Conservation (phyloP, 2,888 invertebrate species). For the Elysia crispata region DNA sequence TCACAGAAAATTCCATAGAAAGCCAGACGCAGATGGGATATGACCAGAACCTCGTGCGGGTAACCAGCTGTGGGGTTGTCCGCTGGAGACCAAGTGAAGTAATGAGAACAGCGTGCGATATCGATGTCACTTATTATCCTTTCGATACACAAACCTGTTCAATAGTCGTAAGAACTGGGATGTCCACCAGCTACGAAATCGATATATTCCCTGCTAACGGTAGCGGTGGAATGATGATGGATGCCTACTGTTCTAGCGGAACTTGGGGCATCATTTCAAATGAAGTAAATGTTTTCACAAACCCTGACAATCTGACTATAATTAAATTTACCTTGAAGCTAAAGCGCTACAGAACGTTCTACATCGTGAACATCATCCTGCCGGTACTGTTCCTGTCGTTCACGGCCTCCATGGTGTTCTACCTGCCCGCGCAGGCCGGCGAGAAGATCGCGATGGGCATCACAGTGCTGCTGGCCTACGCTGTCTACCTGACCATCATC, state of each 20-base stretch:
- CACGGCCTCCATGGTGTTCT: slow-evolving; percentile 54
- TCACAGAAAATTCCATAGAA: slow-evolving; percentile 35
- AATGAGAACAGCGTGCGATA: slow-evolving; percentile 46
- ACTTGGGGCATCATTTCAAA: too few species aligned
- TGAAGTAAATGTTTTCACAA: too few species aligned
- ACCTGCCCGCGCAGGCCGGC: slow-evolving; percentile 52
- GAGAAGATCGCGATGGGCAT: slow-evolving; percentile 56
- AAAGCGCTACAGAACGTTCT: slow-evolving; percentile 46
- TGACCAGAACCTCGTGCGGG: slow-evolving; percentile 30
- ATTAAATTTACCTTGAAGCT: slow-evolving; percentile 39
- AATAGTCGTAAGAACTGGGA: slow-evolving; percentile 18
- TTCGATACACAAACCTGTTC: slow-evolving; percentile 49
- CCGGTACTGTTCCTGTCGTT: too few species aligned
- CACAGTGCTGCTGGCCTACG: too few species aligned
- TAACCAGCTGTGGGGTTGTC: slow-evolving; percentile 31
- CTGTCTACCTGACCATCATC: too few species aligned
- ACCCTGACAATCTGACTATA: slow-evolving; percentile 13
- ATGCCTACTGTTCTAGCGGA: too few species aligned
- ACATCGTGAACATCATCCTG: slow-evolving; percentile 52
- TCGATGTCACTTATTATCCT: slow-evolving; percentile 54
- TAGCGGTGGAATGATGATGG: too few species aligned
- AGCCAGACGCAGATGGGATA: slow-evolving; percentile 29
- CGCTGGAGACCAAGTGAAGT: slow-evolving; percentile 48
- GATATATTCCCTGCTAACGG: too few species aligned
- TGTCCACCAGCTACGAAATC: slow-evolving; percentile 21